Evolutionary conservation across 2,797 vertebrate genomes (phyloP), one percentile per base, ranked within the genome.

Genomic region (Gymnothorax javanicus): DNA sequence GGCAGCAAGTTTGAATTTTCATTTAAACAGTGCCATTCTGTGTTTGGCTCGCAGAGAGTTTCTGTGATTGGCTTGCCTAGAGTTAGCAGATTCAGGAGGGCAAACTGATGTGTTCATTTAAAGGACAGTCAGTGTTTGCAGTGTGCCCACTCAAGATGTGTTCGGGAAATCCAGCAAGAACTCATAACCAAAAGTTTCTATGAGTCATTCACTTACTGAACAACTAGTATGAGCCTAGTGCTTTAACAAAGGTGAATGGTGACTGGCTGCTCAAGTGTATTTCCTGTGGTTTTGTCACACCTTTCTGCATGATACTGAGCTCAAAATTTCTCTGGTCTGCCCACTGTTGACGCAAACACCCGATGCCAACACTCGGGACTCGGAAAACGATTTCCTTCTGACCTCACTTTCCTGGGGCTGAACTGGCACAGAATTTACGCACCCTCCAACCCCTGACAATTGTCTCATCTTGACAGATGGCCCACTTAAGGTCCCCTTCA

Each of bases 361-460:
- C 15, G 17, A 15, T 7, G 6, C 33, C 69, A 12, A 50, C 73
- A 43, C 73, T 27, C 43, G 73, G 73, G 73, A 52, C 13, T 4
- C 6, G 13, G 33, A 77, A 43, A 77, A 17, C 73, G 20, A 27
- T 2, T 77, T 77, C 50, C 13, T 52, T 52, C 73, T 77, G 33
- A 77, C 43, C 15, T 77, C 43, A 77, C 23, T 77, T 50, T 33
- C 73, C 33, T 77, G 43, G 43, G 73, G 73, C 73, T 50, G 73
- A 50, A 77, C 43, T 77, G 73, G 73, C 73, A 77, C 33, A 20
- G 33, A 77, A 77, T 77, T 77, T 43, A 77, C 6, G 20, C 43
- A 43, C 33, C 73, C 33, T 77, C 73, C 43, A 77, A 77, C 73
- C 43, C 73, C 50, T 77, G 73, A 77, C 73, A 77, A 77, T 77